Percentiles rank a stretch among this genome's conserved stretches.
These are phyloP conservation scores for Xylota segnis DNA, from an alignment of 2,888 invertebrate genomes.

Conservation along the genomic window DNA sequence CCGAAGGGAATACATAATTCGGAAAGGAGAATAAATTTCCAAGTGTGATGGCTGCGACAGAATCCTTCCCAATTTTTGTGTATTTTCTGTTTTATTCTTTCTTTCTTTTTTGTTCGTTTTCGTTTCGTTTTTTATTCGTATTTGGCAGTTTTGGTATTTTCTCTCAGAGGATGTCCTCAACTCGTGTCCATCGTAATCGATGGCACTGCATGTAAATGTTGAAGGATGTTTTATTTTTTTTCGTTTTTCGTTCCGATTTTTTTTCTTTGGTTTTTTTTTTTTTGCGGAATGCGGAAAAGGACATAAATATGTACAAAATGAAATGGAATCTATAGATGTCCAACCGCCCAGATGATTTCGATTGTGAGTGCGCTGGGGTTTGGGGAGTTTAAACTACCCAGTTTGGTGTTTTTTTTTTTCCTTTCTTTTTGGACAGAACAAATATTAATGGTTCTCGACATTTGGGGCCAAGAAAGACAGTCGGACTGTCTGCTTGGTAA, in stretches of 20 bases:
- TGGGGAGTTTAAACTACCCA: conserved; percentile 22
- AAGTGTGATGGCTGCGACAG: conserved; percentile 67
- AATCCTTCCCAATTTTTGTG: conserved; percentile 65
- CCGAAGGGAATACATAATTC: conserved; percentile 57
- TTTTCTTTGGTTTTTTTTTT: conserved; percentile 24
- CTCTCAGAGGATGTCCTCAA: conserved; percentile 43
- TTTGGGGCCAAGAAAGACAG: conserved; percentile 34
- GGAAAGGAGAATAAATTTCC: conserved; percentile 47
- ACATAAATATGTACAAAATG: conserved; percentile 37
- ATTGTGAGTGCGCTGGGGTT: conserved; percentile 19
- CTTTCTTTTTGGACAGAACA: conserved; percentile 43
- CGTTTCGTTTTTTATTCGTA: conserved; percentile 23
- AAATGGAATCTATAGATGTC: conserved; percentile 41
- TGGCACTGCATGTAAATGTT: conserved; percentile 71
- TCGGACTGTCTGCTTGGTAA: conserved; percentile 41
- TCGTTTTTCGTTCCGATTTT: not conserved
- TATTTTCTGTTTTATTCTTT: conserved; percentile 25
- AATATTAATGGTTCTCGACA: conserved; percentile 61
- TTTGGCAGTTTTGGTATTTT: conserved; percentile 55
- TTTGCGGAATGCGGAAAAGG: conserved; percentile 18
- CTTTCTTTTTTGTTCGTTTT: conserved; percentile 6
- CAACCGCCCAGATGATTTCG: conserved; percentile 50
- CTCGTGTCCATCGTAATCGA: conserved; percentile 61
- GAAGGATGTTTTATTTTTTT: conserved; percentile 60
- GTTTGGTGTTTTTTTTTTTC: conserved; percentile 8